These are phyloP conservation scores for Tholera decimalis DNA, from an alignment of 2,888 invertebrate species.

Conservation along the genomic window DNA sequence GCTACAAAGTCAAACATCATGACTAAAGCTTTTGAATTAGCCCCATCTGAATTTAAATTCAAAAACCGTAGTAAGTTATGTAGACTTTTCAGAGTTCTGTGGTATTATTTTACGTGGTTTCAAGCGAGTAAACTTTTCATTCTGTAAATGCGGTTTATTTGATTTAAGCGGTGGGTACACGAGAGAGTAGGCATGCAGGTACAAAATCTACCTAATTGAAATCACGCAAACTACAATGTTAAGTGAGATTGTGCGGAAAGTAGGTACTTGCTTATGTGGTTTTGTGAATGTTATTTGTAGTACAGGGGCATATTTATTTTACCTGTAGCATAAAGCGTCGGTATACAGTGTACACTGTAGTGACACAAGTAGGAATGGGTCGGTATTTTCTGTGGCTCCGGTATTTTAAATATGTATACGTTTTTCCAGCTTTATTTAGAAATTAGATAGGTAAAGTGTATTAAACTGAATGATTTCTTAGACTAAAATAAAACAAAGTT, in stretches of 20 bases:
- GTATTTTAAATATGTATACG: not conserved
- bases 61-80: conserved; percentile 74
- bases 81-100: conserved; percentile 74
- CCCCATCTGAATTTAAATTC: conserved; percentile 75
- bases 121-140: conserved; percentile 77
- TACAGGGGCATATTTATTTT: conserved; percentile 19
- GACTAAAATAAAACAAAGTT: not conserved
- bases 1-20: conserved; percentile 60
- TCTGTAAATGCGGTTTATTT: conserved; percentile 78
- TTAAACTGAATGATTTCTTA: not conserved
- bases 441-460: not conserved
- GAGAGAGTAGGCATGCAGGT: conserved; percentile 44
- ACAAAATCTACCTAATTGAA: conserved; percentile 69
- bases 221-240: conserved; percentile 70
- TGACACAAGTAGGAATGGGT: not conserved
- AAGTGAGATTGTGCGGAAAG: conserved; percentile 56
- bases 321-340: conserved; percentile 6
- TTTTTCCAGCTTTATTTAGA: not conserved
- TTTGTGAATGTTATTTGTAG: conserved; percentile 21
- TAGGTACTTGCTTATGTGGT: conserved; percentile 35
- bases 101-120: conserved; percentile 79
- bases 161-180: conserved; percentile 72
- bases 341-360: not conserved
- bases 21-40: conserved; percentile 66
- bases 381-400: not conserved